Evolutionary conservation across 2,797 vertebrate genomes (phyloP), one percentile per base, ranked within the genome.

Genomic region (Anas acuta): DNA sequence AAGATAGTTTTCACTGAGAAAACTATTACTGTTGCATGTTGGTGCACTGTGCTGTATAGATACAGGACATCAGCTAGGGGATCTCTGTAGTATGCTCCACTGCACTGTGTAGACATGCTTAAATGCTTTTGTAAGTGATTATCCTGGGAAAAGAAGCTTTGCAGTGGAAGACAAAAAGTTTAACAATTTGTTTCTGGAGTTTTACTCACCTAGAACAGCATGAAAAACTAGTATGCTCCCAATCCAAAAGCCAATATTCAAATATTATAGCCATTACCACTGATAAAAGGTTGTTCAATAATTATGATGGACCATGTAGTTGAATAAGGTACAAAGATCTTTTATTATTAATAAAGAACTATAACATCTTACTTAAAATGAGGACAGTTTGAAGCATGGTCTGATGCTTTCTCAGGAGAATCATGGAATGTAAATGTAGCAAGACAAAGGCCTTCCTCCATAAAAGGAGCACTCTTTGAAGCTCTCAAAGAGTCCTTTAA

Each of bases 291-390:
- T 10, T 1, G 1, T 72, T 85, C 78, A 94, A 3, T 56, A 84
- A 89, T 89, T 84, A 71, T 74, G 71, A 84, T 5, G 32, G 85
- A 37, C 60, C 7, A 3, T 74, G 83, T 22, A 61, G 77, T 6
- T 89, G 74, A 84, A 71, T 10, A 61, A 79, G 41, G 45, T 35
- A 87, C 61, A 87, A 71, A 91, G 69, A 84, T 28, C 16, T 30
- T 94, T 74, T 69, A 74, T 85, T 69, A 92, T 87, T 93, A 85
- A 92, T 72, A 75, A 93, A 88, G 79, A 94, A 33, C 80, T 54
- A n/a, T 33, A 3, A 58, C 72, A n/a, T 49, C 90, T 76, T 39
- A 14, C 82, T 89, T 56, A 22, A 86, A 92, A 82, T 6, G 39
- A 82, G 77, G 67, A 22, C 85, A 95, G 74, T 78, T 1, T 86